A percentile compares a stretch with the other conserved stretches of the same genome.
Evolutionary conservation across 2,797 vertebrate genomes (phyloP).

Genomic region (Poliocrania exsul): DNA sequence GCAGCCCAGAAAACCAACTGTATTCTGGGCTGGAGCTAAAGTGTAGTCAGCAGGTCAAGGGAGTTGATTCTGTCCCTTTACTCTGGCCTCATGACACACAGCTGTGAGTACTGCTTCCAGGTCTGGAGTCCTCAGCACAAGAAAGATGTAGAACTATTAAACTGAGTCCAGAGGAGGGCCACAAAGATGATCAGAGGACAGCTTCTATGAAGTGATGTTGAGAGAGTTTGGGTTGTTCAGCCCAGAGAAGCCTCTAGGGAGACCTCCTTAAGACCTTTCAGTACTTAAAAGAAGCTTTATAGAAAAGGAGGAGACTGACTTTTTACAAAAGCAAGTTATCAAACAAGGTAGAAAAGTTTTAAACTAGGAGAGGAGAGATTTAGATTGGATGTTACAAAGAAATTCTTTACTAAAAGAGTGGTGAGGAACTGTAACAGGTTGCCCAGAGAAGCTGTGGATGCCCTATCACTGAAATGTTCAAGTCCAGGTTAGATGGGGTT

Average conservation of each 20-base stretch:
- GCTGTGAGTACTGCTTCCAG: neutral
- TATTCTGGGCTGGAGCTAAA: neutral
- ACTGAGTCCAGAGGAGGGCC: neutral
- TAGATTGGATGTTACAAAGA: neutral
- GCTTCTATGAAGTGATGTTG: neutral
- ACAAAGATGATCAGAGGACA: neutral
- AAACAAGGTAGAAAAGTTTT: neutral
- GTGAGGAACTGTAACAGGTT: neutral
- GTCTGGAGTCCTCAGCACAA: neutral
- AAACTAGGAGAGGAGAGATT: neutral
- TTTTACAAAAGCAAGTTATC: neutral
- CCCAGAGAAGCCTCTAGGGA: rapidly evolving
- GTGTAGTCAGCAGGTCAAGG: rapidly evolving
- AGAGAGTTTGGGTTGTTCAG: neutral
- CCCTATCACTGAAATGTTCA: neutral
- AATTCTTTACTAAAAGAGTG: neutral
- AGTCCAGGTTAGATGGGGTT: neutral
- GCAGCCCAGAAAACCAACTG: neutral
- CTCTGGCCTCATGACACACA: neutral
- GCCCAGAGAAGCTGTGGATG: neutral
- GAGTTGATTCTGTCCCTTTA: neutral
- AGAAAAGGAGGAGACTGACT: neutral
- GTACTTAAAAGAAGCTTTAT: neutral
- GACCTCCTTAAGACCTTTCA: neutral
- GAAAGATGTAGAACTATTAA: neutral